These are phyloP conservation scores for Brachypteracias leptosomus DNA, from an alignment of 2,113 vertebrate species.

Conservation along the genomic window DNA sequence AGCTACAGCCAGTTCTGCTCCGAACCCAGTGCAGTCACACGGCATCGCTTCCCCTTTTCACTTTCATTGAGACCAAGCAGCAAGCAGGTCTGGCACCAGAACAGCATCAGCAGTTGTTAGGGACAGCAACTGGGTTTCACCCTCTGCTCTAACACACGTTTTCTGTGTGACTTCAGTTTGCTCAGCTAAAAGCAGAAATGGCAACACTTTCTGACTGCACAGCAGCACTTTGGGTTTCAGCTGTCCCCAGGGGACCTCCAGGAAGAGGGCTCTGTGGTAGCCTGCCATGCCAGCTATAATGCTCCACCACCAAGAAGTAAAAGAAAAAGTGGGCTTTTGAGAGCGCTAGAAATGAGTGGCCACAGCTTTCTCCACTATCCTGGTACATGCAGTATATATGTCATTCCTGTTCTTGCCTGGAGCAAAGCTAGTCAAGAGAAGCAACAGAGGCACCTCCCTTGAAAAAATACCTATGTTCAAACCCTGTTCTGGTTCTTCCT, in stretches of 20 bases:
- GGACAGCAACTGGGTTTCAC: not conserved
- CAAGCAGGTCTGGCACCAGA: not conserved
- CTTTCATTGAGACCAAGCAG: not conserved
- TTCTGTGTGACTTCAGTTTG: not conserved
- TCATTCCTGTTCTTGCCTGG: not conserved
- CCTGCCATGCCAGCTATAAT: rapidly evolving
- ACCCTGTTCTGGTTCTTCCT: not conserved
- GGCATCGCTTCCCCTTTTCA: not conserved
- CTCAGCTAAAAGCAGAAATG: conserved; percentile 21
- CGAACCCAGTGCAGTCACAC: conserved; percentile 15
- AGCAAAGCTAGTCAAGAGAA: not conserved
- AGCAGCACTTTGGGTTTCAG: not conserved
- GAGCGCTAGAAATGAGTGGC: not conserved
- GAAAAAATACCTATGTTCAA: not conserved
- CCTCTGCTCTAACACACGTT: not conserved
- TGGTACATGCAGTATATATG: not conserved
- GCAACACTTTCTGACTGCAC: not conserved
- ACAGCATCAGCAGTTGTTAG: not conserved
- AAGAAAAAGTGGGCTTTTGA: not conserved
- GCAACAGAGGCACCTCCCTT: not conserved
- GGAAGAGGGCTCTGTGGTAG: not conserved
- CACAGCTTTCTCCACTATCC: not conserved
- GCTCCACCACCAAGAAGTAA: not conserved
- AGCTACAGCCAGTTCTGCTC: not conserved
- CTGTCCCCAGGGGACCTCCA: not conserved